phyloP scores from a whole-genome alignment of 1,140 invertebrate species.

The Dinoponera quadriceps region DNA sequence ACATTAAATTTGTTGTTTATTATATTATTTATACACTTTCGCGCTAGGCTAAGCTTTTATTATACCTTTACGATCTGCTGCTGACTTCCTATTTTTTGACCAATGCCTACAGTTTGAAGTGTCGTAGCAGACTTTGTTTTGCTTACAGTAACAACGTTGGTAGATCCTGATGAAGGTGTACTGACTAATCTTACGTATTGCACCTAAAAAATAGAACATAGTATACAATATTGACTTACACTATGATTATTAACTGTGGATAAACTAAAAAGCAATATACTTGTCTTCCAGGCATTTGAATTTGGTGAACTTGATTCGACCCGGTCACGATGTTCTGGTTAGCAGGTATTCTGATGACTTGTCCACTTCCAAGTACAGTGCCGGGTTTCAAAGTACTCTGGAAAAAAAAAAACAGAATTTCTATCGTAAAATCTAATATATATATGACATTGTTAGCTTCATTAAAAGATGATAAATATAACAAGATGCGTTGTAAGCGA shows the following conservation, averaged over 20 bases:
- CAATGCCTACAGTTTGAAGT: slow-evolving; percentile 80
- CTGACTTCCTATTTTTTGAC: slow-evolving; percentile 80
- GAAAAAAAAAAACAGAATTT: slow-evolving; percentile 47
- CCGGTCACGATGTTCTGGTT: slow-evolving; percentile 85
- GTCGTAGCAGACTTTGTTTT: slow-evolving; percentile 81
- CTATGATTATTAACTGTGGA: neutral
- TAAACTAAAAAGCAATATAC: slow-evolving; percentile 78
- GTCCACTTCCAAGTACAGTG: slow-evolving; percentile 83
- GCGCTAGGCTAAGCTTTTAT: neutral
- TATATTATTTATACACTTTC: too few species aligned
- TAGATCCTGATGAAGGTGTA: slow-evolving; percentile 81
- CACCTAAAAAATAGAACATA: slow-evolving; percentile 84
- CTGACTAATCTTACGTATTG: slow-evolving; percentile 91
- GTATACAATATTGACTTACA: neutral
- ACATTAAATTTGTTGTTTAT: too few species aligned
- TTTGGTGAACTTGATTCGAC: slow-evolving; percentile 88
- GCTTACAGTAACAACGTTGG: slow-evolving; percentile 83
- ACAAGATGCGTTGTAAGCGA: neutral
- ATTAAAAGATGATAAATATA: neutral
- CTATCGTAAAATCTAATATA: slow-evolving; percentile 11
- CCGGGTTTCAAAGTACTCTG: slow-evolving; percentile 84
- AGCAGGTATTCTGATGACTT: slow-evolving; percentile 88
- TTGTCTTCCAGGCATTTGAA: slow-evolving; percentile 90
- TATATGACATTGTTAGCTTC: slow-evolving; percentile 22
- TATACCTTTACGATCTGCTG: slow-evolving; percentile 83